Evolutionary conservation across 2,797 vertebrate species (phyloP), one percentile per base, ranked within the genome.

Genomic region (Paedocypris micromegethes): DNA sequence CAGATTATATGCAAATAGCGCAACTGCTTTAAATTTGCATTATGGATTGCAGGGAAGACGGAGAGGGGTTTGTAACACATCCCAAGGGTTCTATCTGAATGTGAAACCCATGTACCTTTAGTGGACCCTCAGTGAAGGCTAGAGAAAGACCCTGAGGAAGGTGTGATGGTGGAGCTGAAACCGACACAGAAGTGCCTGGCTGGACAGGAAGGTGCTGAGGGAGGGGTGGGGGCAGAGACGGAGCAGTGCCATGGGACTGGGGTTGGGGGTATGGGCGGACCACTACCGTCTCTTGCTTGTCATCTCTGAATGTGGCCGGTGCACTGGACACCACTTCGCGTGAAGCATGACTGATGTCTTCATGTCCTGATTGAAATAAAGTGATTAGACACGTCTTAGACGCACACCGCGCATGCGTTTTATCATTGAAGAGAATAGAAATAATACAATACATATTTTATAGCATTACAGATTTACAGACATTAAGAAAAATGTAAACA

Each of bases 271-370:
- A 99, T 0, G 96, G 96, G 75, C 96, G 88, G 41, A 99, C 96
- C 78, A 99, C 94, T 78, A 98, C 95, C 0, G 95, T 94, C 72
- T 98, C 96, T 80, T 98, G 96, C 80, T 99, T 99, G 53, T 99
- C 96, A 66, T 99, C 96, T 66, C 95, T 91, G 57, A 94, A 89
- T 0, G 88, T 85, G 4, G 89, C 78, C 2, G 68, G 9, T 8
- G 61, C 45, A 9, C 63, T 49, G 50, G 2, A 85, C 80, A 0
- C 90, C 64, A 3, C n/a, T 9, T 69, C 89, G 86, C 2, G 90
- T 46, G 47, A 91, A 47, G 90, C 77, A 3, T 90, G 90, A 44
- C 95, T 93, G 1, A 89, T 70, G 58, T 97, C 94, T 2, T 89
- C 91, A 2, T 89, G 91, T 76, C 79, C 90, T 85, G 68, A 56